Conservation (phyloP, 2,888 invertebrate genomes). For the Busseola fusca region DNA sequence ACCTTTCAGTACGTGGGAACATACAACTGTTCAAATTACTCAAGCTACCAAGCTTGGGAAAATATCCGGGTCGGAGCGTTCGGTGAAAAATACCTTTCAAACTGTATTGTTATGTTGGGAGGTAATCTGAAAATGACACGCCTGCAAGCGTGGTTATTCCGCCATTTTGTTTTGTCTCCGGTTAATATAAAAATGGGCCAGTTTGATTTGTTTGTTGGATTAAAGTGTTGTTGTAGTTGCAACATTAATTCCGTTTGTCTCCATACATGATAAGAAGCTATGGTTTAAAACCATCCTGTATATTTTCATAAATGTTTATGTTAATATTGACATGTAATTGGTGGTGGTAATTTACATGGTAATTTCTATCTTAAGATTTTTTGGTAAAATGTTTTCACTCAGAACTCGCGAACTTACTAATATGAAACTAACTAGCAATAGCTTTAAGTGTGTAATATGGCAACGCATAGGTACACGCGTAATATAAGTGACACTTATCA, state of each 20-base stretch:
- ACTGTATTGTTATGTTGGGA: conserved; percentile 61
- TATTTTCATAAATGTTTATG: not conserved
- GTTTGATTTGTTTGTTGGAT: conserved; percentile 19
- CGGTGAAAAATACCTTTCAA: conserved; percentile 77
- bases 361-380: not conserved
- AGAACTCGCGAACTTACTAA: conserved; percentile 70
- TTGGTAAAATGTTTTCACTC: conserved; percentile 68
- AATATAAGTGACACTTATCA: conserved; percentile 71
- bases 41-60: conserved; percentile 68
- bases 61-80: conserved; percentile 67
- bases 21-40: conserved; percentile 83
- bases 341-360: not conserved
- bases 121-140: conserved; percentile 66
- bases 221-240: conserved; percentile 2
- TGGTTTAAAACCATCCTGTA: not conserved
- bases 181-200: conserved; percentile 43
- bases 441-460: conserved; percentile 87
- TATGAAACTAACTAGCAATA: conserved; percentile 73
- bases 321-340: conserved; percentile 13
- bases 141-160: conserved; percentile 54
- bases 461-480: conserved; percentile 81
- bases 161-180: conserved; percentile 49
- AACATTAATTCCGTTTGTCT: not conserved
- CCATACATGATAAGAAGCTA: not conserved
- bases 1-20: conserved; percentile 77